Conservation (phyloP, 2,888 invertebrate species). For the Nephrotoma appendiculata region DNA sequence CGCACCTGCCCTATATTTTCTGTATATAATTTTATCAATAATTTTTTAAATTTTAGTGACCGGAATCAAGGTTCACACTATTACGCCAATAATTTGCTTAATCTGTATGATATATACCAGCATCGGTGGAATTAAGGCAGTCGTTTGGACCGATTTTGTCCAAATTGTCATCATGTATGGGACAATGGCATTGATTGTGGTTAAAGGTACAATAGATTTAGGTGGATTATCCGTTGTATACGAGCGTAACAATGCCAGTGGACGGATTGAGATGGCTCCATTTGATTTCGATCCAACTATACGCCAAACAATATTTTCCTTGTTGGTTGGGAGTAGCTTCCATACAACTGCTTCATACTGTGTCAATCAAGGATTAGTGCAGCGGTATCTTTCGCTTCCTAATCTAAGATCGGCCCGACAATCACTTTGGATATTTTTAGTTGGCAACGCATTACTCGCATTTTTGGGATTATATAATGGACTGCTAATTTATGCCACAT, state of each 20-base stretch:
- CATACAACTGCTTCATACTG: conserved; percentile 64
- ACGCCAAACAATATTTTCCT: conserved; percentile 64
- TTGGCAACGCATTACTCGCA: conserved; percentile 34
- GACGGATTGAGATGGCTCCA: conserved; percentile 52
- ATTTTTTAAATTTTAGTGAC: conserved; percentile 17
- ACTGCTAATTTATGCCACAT: conserved; percentile 60
- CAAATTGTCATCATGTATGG: conserved; percentile 64
- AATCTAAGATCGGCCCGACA: conserved; percentile 51
- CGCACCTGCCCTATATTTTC: too few species aligned
- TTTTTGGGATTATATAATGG: conserved; percentile 44
- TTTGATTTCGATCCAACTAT: conserved; percentile 64
- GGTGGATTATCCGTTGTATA: conserved; percentile 52
- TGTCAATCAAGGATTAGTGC: conserved; percentile 74
- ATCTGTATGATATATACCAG: conserved; percentile 80
- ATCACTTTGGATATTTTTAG: conserved; percentile 48
- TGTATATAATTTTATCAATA: neutral
- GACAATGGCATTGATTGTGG: conserved; percentile 53
- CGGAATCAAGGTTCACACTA: conserved; percentile 64
- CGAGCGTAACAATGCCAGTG: conserved; percentile 50
- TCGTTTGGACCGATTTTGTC: conserved; percentile 71
- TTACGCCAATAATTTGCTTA: conserved; percentile 68
- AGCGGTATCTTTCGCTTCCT: conserved; percentile 65
- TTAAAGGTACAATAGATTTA: conserved; percentile 59
- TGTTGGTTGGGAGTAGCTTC: conserved; percentile 58
- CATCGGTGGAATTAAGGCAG: conserved; percentile 67